Conservation (phyloP, 2,797 vertebrate species). For the Tamandua tetradactyla region DNA sequence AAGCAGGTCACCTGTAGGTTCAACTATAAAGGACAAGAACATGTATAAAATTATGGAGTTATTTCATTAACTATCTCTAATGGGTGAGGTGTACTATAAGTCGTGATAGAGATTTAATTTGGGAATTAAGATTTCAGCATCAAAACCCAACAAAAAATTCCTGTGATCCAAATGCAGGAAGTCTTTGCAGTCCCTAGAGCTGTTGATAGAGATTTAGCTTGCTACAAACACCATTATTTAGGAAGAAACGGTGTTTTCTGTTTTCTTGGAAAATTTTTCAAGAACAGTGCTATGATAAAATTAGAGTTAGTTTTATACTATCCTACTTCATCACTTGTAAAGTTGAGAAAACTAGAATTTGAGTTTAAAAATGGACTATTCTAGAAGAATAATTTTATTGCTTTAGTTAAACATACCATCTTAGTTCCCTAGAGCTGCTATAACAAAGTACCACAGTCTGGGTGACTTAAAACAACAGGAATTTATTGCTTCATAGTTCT, state of each 20-base stretch:
- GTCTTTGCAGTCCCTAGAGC: not conserved
- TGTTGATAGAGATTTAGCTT: not conserved
- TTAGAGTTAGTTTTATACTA: not conserved
- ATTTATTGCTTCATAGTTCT: too few species aligned
- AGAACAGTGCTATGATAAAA: not conserved
- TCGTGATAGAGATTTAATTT: not conserved
- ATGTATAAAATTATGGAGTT: not conserved
- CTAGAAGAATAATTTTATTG: too few species aligned
- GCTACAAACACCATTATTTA: not conserved
- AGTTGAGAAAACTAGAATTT: constrained; percentile 22
- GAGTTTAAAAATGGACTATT: too few species aligned
- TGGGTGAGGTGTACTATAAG: not conserved
- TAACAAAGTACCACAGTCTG: too few species aligned
- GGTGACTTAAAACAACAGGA: too few species aligned
- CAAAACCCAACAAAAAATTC: not conserved
- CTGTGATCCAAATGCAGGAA: not conserved
- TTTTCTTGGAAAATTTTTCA: not conserved
- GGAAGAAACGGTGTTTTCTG: not conserved
- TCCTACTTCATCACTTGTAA: not conserved
- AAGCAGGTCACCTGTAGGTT: not conserved
- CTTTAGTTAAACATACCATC: too few species aligned
- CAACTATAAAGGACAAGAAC: not conserved
- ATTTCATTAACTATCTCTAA: not conserved
- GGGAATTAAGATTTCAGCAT: not conserved
- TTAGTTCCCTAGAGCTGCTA: too few species aligned